These are phyloP conservation scores for Drosophila setifemur DNA, from an alignment of 1,140 invertebrate genomes.

Conservation along the genomic window DNA sequence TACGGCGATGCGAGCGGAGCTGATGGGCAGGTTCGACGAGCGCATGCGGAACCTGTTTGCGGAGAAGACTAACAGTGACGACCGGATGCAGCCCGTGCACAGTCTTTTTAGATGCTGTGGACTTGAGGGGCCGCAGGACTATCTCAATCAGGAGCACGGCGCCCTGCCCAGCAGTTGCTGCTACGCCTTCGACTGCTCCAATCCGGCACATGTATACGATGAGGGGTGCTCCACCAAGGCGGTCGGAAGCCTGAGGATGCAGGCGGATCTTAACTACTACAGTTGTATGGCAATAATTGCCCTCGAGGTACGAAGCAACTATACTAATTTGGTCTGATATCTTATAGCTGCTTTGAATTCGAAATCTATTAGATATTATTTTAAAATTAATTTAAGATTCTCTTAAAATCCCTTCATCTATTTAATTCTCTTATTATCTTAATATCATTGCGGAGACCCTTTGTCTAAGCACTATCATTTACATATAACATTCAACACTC, in stretches of 20 bases:
- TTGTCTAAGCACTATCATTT: too few relatives aligned
- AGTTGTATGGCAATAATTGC: constrained; percentile 49
- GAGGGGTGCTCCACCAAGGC: constrained; percentile 63
- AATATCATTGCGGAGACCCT: too few relatives aligned
- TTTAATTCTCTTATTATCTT: too few relatives aligned
- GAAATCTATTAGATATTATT: too few relatives aligned
- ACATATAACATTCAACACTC: too few relatives aligned
- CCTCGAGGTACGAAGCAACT: constrained; percentile 30
- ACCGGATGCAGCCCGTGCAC: constrained; percentile 66
- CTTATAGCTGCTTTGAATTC: too few relatives aligned
- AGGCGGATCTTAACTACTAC: constrained; percentile 60
- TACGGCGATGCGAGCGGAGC: constrained; percentile 43
- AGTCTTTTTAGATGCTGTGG: constrained; percentile 72
- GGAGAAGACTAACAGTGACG: constrained; percentile 30
- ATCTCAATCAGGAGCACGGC: constrained; percentile 47
- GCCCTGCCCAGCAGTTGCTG: constrained; percentile 71
- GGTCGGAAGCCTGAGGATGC: constrained; percentile 28
- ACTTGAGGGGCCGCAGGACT: constrained; percentile 67
- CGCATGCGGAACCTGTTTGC: constrained; percentile 53
- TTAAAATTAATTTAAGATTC: too few relatives aligned
- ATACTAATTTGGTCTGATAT: background rate
- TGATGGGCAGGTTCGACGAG: constrained; percentile 52
- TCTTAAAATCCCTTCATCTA: too few relatives aligned
- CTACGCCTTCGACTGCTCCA: constrained; percentile 59
- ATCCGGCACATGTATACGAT: constrained; percentile 49